Percentiles rank a stretch among this genome's conserved stretches.
Conservation (phyloP, 2,888 invertebrate species). For the Steinernema hermaphroditum region DNA sequence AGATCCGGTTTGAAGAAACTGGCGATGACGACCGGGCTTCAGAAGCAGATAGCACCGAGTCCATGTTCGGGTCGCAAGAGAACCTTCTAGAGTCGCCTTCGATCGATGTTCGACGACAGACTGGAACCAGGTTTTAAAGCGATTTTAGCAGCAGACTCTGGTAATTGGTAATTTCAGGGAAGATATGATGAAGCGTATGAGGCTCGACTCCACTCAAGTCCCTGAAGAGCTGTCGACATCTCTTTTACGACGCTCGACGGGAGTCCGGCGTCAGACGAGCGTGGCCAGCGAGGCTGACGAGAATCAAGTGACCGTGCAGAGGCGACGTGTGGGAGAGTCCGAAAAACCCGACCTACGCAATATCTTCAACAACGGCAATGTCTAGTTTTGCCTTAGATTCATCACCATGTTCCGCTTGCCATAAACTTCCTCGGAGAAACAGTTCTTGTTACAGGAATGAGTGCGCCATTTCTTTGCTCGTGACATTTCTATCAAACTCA, state of each 20-base stretch:
- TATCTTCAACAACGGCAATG: slow-evolving; percentile 12
- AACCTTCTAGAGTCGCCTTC: slow-evolving; percentile 36
- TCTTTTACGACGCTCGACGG: background rate
- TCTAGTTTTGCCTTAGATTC: background rate
- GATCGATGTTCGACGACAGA: slow-evolving; percentile 23
- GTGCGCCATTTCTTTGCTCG: no score
- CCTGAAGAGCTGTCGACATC: slow-evolving; percentile 11
- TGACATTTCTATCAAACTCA: no score
- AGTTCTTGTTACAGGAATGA: no score
- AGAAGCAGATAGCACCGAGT: slow-evolving; percentile 30
- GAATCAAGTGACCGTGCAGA: slow-evolving; percentile 15
- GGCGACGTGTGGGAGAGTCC: background rate
- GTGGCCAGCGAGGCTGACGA: slow-evolving; percentile 9
- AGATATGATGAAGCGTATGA: slow-evolving; percentile 50
- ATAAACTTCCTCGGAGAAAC: no score
- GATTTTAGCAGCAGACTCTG: background rate
- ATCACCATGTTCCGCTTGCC: no score
- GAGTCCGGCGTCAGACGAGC: slow-evolving; percentile 5
- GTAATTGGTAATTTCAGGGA: slow-evolving; percentile 40
- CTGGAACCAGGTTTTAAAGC: slow-evolving; percentile 7
- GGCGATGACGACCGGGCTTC: slow-evolving; percentile 25
- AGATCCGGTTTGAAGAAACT: background rate
- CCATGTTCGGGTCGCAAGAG: slow-evolving; percentile 36
- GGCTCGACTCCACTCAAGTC: slow-evolving; percentile 45
- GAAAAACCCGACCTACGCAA: slow-evolving; percentile 18